These are phyloP conservation scores for Thunnus albacares DNA, from an alignment of 2,797 vertebrate genomes.

Conservation along the genomic window DNA sequence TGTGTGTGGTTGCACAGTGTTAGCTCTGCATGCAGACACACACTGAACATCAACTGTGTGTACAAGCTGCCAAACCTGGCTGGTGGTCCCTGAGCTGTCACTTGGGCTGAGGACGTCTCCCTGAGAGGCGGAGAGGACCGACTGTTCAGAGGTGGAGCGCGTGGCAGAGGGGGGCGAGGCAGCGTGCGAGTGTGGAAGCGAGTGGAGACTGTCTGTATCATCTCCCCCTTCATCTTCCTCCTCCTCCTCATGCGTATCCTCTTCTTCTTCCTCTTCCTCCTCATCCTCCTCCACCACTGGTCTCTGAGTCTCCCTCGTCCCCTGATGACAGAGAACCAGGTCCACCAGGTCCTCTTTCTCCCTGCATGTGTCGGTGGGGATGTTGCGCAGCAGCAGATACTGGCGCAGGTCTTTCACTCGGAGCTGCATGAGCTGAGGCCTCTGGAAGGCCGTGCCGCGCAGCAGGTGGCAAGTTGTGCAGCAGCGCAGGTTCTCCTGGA, in stretches of 20 bases:
- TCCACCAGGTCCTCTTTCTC: slow-evolving; percentile 99
- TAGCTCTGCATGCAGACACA: neutral
- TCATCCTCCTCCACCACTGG: slow-evolving; percentile 79
- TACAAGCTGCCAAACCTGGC: slow-evolving; percentile 78
- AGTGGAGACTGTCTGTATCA: slow-evolving; percentile 88
- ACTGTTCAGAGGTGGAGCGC: slow-evolving; percentile 86
- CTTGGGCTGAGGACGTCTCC: slow-evolving; percentile 89
- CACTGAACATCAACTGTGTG: slow-evolving; percentile 1
- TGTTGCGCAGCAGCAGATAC: slow-evolving; percentile 95
- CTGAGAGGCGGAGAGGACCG: slow-evolving; percentile 88
- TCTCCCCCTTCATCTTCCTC: slow-evolving; percentile 74
- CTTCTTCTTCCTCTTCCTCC: slow-evolving; percentile 82
- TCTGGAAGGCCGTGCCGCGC: slow-evolving; percentile 94
- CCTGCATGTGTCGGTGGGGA: slow-evolving; percentile 94
- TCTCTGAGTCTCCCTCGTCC: slow-evolving; percentile 83
- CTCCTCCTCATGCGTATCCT: slow-evolving; percentile 74
- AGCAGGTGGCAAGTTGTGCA: slow-evolving; percentile 94
- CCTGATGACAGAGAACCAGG: slow-evolving; percentile 93
- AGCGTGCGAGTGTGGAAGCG: slow-evolving; percentile 84
- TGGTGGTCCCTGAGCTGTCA: slow-evolving; percentile 88
- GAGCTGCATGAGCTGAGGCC: slow-evolving; percentile 93
- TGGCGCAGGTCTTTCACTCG: slow-evolving; percentile 96
- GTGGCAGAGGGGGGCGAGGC: slow-evolving; percentile 86
- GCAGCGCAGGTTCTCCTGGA: slow-evolving; percentile 92
- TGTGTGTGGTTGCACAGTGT: neutral